phyloP scores from a whole-genome alignment of 2,113 vertebrate genomes.

The Catharus bicknelli region DNA sequence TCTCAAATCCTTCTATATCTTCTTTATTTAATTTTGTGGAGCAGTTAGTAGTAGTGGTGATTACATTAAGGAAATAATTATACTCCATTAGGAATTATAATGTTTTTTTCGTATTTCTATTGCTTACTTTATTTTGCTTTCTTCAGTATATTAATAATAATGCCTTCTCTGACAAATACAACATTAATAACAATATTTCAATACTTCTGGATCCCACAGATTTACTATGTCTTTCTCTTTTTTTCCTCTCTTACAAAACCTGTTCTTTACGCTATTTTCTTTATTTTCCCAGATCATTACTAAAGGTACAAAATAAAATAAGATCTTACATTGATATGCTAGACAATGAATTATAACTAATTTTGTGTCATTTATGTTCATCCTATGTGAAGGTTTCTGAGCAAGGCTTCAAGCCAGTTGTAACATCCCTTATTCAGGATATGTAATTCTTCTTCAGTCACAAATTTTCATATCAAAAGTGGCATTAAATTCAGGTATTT shows the following conservation, averaged over 20 bases:
- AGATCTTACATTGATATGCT: background rate
- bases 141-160: background rate
- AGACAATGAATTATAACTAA: background rate
- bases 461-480: background rate
- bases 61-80: background rate
- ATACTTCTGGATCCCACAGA: background rate
- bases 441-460: background rate
- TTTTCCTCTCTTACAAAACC: background rate
- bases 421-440: background rate
- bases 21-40: background rate
- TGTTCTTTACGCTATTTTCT: background rate
- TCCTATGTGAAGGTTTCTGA: background rate
- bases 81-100: background rate
- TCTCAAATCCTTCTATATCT: background rate
- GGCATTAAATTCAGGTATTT: background rate
- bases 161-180: background rate
- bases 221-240: background rate
- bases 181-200: background rate
- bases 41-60: background rate
- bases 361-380: background rate
- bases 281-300: background rate
- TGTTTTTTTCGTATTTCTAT: background rate
- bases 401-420: background rate
- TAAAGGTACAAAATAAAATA: background rate
- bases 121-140: background rate